Percentiles rank a stretch among this genome's conserved stretches.
Conservation (phyloP, 2,113 vertebrate genomes). For the Connochaetes taurinus region DNA sequence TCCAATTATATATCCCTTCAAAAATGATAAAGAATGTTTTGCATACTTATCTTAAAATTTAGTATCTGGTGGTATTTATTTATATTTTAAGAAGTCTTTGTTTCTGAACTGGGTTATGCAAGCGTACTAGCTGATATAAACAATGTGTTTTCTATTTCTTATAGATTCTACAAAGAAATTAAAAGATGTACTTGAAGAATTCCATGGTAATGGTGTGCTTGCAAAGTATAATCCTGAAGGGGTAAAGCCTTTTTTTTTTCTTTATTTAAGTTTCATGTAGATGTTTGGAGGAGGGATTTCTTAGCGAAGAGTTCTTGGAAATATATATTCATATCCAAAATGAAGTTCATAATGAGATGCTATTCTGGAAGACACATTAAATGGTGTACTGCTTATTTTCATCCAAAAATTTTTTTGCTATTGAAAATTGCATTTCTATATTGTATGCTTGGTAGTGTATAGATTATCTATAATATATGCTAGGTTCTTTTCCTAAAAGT, state of each 20-base stretch:
- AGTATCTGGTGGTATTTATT: not conserved
- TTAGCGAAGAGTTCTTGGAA: not conserved
- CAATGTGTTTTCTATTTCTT: constrained; percentile 61
- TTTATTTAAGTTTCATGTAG: not conserved
- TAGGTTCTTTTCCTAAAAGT: not conserved
- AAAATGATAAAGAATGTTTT: not conserved
- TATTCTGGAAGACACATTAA: not conserved
- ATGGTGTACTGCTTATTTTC: not conserved
- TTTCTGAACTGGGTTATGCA: not conserved
- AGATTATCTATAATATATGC: not conserved
- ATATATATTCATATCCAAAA: not conserved
- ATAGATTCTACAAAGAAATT: constrained; percentile 96
- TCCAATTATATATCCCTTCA: not conserved
- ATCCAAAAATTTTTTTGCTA: not conserved
- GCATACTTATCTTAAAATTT: not conserved
- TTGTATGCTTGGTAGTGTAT: not conserved
- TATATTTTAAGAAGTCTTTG: not conserved
- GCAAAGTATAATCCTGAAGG: constrained; percentile 96
- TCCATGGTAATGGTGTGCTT: constrained; percentile 93
- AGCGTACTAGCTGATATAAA: not conserved
- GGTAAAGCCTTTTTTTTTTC: constrained; percentile 81
- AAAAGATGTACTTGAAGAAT: constrained; percentile 95
- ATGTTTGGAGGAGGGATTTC: not conserved
- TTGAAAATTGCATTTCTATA: not conserved
- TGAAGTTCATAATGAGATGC: not conserved